Base-by-base conservation (phyloP, 2,113 vertebrate species). In the Ictalurus punctatus region DNA sequence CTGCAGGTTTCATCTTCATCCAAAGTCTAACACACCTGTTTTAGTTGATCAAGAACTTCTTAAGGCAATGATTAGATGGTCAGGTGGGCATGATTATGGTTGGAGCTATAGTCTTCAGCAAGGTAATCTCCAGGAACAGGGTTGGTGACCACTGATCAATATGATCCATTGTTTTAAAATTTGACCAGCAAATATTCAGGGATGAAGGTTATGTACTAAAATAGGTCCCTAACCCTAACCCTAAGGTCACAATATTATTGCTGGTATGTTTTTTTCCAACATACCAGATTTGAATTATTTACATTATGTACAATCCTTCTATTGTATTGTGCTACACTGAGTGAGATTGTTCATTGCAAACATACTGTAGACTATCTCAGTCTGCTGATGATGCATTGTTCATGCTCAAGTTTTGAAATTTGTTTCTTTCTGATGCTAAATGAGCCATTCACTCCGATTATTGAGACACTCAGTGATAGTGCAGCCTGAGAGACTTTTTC, bases 381-480 rank as follows among this genome's bases (percentile, higher is more conserved):
- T 52, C 81, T 63, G 78, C 79, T 69, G 87, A 88, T 78, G 71
- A 79, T 48, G 69, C 58, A 52, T n/a, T 76, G 52, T 74, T 86
- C 61, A 86, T 84, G 44, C 69, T 89, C 48, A 69, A 65, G 73
- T 69, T 78, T 80, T 85, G 88, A 89, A 76, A 61, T 83, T 40
- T 87, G 80, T 88, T 87, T 88, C 89, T 80, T 73, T 87, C 78
- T 80, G 54, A 83, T 87, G 56, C 40, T 86, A 90, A 89, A 89
- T 90, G 87, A 88, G 58, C 74, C 84, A 84, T 87, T 88, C 65
- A 89, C 14, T 88, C 67, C 74, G 84, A 90, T 91, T 87, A 89
- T 80, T 67, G 48, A 89, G 65, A 88, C 59, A 23, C 86, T 59
- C 7, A 12, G 58, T 80, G 44, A 81, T 85, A 88, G 73, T 37